Percentiles rank a stretch among this genome's conserved stretches.
Conservation (phyloP, 2,113 vertebrate species). For the Progne subis region DNA sequence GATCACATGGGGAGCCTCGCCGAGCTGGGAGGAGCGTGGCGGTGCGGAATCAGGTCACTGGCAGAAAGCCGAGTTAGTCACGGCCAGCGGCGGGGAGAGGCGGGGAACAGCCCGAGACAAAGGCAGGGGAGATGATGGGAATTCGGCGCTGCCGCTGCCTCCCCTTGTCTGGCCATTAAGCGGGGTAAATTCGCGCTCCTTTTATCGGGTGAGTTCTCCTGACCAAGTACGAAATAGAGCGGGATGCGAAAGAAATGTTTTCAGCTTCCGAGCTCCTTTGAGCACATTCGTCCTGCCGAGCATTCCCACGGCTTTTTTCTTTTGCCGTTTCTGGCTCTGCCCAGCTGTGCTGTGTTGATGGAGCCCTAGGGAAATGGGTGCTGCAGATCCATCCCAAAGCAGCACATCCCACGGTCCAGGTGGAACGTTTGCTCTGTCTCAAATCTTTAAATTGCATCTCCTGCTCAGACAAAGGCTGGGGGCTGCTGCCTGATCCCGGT, state of each 20-base stretch:
- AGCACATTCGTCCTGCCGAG: background rate
- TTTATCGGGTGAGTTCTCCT: background rate
- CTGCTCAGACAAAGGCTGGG: background rate
- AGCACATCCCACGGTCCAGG: background rate
- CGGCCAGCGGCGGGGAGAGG: background rate
- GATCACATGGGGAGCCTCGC: constrained; percentile 54
- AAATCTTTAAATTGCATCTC: background rate
- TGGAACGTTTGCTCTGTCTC: background rate
- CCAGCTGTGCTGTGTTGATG: accelerated
- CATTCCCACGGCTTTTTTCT: background rate
- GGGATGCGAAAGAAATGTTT: background rate
- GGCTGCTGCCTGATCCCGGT: background rate
- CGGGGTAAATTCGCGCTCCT: background rate
- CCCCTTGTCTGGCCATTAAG: background rate
- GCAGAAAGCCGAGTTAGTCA: background rate
- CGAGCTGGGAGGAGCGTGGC: constrained; percentile 51
- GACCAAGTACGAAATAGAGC: background rate
- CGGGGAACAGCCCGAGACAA: background rate
- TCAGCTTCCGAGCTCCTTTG: background rate
- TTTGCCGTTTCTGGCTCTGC: background rate
- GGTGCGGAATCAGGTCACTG: constrained; percentile 57
- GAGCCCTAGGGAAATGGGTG: background rate
- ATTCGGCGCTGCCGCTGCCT: background rate
- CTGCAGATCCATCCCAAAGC: background rate
- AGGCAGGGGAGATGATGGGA: background rate